Conservation (phyloP, 2,113 vertebrate species). For the Nansenia antarctica region DNA sequence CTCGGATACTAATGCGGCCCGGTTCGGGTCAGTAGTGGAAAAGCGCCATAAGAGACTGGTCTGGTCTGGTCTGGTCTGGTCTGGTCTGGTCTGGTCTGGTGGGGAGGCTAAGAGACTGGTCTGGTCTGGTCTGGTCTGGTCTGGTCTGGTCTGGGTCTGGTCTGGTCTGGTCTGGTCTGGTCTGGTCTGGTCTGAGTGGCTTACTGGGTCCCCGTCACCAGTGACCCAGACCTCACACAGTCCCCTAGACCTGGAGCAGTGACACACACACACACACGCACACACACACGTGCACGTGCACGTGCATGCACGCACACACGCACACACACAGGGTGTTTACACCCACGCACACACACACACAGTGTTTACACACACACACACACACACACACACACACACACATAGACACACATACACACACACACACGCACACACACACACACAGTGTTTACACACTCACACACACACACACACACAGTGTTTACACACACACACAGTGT, state of each 20-base stretch:
- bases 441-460: not conserved
- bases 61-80: too few species aligned
- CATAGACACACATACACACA: too few species aligned
- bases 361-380: not conserved
- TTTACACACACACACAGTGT: not conserved
- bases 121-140: too few species aligned
- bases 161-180: too few species aligned
- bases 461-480: not conserved
- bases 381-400: too few species aligned
- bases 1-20: too few species aligned
- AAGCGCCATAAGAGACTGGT: not conserved
- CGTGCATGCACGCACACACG: not conserved
- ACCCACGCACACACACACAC: not conserved
- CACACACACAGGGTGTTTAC: not conserved
- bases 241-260: conserved; percentile 17
- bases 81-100: too few species aligned
- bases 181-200: conserved; percentile 19
- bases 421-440: not conserved
- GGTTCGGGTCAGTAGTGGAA: too few species aligned
- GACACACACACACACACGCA: not conserved
- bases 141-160: too few species aligned
- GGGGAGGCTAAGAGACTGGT: not conserved
- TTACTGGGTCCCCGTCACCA: conserved; percentile 5
- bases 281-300: not conserved
- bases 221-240: conserved; percentile 25